Percentiles rank a stretch among this genome's conserved stretches.
Conservation (phyloP, 2,888 invertebrate species). For the Rugalucina vietnamica region DNA sequence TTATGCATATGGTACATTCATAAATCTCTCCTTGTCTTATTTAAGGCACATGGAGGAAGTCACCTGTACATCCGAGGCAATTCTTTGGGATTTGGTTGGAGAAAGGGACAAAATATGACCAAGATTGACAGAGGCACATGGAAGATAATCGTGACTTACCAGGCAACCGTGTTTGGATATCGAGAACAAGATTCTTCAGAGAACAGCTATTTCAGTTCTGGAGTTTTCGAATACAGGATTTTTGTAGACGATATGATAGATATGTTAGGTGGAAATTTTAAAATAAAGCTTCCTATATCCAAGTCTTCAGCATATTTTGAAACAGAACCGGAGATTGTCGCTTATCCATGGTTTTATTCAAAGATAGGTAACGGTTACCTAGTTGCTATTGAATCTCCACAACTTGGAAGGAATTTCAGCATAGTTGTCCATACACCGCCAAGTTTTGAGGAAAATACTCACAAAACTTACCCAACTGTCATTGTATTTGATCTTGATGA, state of each 20-base stretch:
- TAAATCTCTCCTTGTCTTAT: too few relatives aligned
- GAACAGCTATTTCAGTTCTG: neutral
- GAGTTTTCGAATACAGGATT: constrained; percentile 27
- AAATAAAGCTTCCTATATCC: constrained; percentile 19
- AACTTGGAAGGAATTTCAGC: constrained; percentile 8
- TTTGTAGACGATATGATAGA: constrained; percentile 23
- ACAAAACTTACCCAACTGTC: constrained; percentile 28
- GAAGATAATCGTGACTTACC: constrained; percentile 18
- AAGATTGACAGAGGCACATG: constrained; percentile 30
- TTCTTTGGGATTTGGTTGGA: constrained; percentile 24
- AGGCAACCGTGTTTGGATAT: constrained; percentile 13
- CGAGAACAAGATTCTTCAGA: constrained; percentile 20
- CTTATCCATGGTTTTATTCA: constrained; percentile 36
- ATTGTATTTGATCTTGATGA: constrained; percentile 8
- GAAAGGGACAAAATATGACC: constrained; percentile 11
- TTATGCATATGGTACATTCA: too few relatives aligned
- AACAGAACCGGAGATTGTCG: neutral
- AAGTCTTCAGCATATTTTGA: constrained; percentile 24
- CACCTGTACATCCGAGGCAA: constrained; percentile 34
- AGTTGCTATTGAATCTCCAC: neutral
- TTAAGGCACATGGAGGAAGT: constrained; percentile 4
- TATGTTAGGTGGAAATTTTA: constrained; percentile 47
- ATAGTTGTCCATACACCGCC: constrained; percentile 30
- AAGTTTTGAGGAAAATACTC: constrained; percentile 41
- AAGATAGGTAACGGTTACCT: neutral